phyloP scores from a whole-genome alignment of 92 coral and sea anemone genomes.

The Porites rus region DNA sequence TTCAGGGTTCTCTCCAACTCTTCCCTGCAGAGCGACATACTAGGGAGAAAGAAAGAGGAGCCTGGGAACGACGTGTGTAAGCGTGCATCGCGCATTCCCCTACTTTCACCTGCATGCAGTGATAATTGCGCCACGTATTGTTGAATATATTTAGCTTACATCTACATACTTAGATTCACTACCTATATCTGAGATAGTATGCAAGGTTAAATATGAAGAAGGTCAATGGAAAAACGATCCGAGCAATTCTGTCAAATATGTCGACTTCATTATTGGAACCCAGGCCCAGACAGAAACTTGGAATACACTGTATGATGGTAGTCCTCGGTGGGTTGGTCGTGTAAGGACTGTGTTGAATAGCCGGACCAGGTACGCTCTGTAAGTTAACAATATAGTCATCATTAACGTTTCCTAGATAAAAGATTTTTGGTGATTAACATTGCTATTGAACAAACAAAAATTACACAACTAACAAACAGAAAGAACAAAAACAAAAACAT shows the following conservation, averaged over 20 bases:
- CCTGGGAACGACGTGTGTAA: too few relatives aligned
- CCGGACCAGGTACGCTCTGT: constrained; percentile 76
- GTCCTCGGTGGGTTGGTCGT: constrained; percentile 67
- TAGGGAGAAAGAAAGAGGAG: too few relatives aligned
- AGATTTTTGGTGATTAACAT: neutral
- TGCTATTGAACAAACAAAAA: neutral
- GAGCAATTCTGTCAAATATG: constrained; percentile 72
- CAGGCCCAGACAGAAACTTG: constrained; percentile 33
- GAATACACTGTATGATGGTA: constrained; percentile 55
- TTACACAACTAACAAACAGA: too few relatives aligned
- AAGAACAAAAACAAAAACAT: neutral
- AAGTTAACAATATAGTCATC: constrained; percentile 1
- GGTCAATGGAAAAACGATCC: constrained; percentile 67
- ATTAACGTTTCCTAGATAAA: too few relatives aligned
- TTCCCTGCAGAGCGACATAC: too few relatives aligned
- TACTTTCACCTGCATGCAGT: too few relatives aligned
- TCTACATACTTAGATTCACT: neutral
- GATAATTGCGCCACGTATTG: neutral
- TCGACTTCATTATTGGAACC: constrained; percentile 59
- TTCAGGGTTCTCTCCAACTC: too few relatives aligned
- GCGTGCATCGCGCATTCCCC: too few relatives aligned
- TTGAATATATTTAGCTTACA: neutral
- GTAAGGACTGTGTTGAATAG: constrained; percentile 80
- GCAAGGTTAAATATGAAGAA: constrained; percentile 70
- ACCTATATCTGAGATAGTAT: constrained; percentile 60